Percentiles rank a stretch among this genome's conserved stretches.
phyloP scores from a whole-genome alignment of 1,140 invertebrate genomes.

The Brachionus paranguensis region DNA sequence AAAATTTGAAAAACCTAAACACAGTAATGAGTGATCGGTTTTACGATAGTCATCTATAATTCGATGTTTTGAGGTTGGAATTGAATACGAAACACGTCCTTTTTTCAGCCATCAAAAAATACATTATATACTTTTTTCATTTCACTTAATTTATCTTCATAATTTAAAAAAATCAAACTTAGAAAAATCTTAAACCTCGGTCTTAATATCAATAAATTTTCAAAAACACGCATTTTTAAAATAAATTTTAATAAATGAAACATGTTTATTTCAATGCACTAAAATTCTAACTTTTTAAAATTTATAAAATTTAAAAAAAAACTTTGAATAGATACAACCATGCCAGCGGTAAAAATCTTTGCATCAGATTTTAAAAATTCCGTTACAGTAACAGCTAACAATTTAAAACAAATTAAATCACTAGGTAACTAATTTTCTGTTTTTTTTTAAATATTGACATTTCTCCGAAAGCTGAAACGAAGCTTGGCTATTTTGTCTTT shows the following conservation, averaged over 20 bases:
- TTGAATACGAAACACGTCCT: background rate
- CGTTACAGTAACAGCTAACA: background rate
- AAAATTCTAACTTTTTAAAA: background rate
- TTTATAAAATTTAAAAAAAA: no score
- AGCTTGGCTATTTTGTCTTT: background rate
- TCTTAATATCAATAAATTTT: background rate
- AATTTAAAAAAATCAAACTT: background rate
- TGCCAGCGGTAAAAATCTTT: background rate
- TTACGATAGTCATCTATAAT: no score
- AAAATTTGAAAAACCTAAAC: no score
- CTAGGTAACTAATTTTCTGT: background rate
- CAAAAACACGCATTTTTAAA: background rate
- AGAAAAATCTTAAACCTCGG: background rate
- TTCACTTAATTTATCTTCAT: background rate
- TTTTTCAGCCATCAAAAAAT: background rate
- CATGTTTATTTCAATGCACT: background rate
- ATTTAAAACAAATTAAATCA: background rate
- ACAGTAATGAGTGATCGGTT: no score
- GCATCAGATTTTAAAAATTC: background rate
- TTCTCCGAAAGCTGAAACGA: background rate
- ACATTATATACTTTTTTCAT: background rate
- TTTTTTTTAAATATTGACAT: background rate
- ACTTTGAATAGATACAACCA: background rate
- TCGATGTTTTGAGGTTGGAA: background rate
- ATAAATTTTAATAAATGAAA: background rate